Evolutionary conservation across 2,888 invertebrate genomes (phyloP), one percentile per base, ranked within the genome.

Genomic region (Eupithecia dodoneata): DNA sequence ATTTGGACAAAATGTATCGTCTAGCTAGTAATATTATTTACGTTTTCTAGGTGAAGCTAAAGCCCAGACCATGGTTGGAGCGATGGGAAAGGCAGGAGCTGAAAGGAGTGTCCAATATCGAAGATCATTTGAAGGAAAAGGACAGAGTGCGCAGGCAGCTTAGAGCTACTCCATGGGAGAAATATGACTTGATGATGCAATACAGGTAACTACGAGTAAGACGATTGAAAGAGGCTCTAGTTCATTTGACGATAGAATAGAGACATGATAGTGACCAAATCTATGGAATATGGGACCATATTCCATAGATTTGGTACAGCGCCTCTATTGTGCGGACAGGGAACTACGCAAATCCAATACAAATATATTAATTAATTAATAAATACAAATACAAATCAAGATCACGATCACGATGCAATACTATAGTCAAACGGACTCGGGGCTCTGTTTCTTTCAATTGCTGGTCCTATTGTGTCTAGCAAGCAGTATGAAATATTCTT

Each of bases 171-270:
- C 98, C 98, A 0, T 98, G 97, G 97, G 98, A 98, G 88, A 97
- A 98, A 95, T 98, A 97, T 92, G 99, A 99, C 92, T 94, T 99
- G 74, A 99, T 99, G 99, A 98, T 98, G 90, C 96, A 97, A 78
- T 99, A 99, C 90, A 97, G 99, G 96, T 97, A 49, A 67, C 30
- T 7, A 42, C 41, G 44, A 44, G 4, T 42, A 6, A 18, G 5
- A 41, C 13, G 5, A 41, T 12, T 13, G 13, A 65, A n/a, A 41
- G 4, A 65, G 30, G 30, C 30, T 30, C 30, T 30, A 30, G 10
- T 3, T 9, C 3, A 9, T 63, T 63, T 7, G 30, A 30, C 30
- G 30, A 30, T 30, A 30, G 30, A 30, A 30, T 30, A 30, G 30
- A 30, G 30, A 30, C 30, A 30, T 30, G 30, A 30, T 30, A 0